phyloP scores from a whole-genome alignment of 2,888 invertebrate species.

The Troides oblongomaculatus region DNA sequence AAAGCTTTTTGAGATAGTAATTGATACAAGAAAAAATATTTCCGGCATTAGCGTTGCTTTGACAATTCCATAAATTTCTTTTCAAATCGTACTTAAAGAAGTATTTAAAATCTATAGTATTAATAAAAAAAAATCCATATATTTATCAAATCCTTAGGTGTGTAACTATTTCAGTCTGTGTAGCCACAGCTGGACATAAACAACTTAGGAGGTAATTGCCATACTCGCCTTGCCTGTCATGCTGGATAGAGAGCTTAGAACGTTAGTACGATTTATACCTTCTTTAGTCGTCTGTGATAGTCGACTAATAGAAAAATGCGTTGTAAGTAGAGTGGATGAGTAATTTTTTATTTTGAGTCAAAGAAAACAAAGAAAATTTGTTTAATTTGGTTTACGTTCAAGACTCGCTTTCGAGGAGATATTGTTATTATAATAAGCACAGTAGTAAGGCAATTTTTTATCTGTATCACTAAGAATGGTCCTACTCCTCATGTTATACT shows the following conservation, averaged over 20 bases:
- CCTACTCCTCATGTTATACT: constrained; percentile 10
- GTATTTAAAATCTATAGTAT: not conserved
- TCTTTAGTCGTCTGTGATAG: too few species aligned
- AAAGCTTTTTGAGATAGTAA: not conserved
- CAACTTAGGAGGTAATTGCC: too few species aligned
- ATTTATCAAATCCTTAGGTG: not conserved
- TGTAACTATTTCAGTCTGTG: too few species aligned
- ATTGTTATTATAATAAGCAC: not conserved
- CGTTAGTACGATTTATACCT: too few species aligned
- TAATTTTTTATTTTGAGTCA: too few species aligned
- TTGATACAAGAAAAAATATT: not conserved
- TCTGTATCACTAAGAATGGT: constrained; percentile 16
- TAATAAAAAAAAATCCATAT: not conserved
- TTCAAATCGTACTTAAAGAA: not conserved
- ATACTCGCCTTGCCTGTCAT: too few species aligned
- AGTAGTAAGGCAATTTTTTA: constrained; percentile 19
- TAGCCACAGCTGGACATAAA: too few species aligned
- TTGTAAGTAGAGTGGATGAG: too few species aligned
- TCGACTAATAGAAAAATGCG: too few species aligned
- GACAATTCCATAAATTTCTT: not conserved
- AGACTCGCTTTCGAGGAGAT: not conserved
- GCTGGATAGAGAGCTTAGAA: too few species aligned
- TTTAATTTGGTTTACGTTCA: not conserved
- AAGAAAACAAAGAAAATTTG: too few species aligned
- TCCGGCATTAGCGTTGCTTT: not conserved